phyloP scores from a whole-genome alignment of 2,797 vertebrate species.

The Chaunax sp. region DNA sequence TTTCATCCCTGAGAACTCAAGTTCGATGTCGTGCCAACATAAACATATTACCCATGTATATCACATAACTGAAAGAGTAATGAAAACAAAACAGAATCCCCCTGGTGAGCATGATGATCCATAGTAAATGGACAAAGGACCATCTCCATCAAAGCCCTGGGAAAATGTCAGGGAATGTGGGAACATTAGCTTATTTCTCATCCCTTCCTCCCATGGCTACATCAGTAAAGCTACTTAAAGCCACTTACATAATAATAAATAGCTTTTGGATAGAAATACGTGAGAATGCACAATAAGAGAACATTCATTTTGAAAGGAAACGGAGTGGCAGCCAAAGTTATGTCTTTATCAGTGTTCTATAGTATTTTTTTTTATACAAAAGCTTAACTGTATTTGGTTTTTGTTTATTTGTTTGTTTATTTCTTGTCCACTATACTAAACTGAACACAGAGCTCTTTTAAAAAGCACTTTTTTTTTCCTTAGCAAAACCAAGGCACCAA shows the following conservation, averaged over 20 bases:
- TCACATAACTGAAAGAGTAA: constrained; percentile 39
- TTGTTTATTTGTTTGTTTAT: no score
- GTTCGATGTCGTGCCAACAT: constrained; percentile 31
- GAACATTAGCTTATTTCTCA: constrained; percentile 27
- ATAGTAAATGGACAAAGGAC: constrained; percentile 27
- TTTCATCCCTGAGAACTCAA: constrained; percentile 44
- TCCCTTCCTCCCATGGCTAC: constrained; percentile 11
- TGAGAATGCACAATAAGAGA: background rate
- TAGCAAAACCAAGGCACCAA: no score
- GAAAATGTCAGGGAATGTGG: constrained; percentile 47
- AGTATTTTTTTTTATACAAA: background rate
- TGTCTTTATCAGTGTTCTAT: background rate
- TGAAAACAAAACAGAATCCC: constrained; percentile 46
- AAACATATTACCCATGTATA: constrained; percentile 58
- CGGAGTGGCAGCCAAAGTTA: background rate
- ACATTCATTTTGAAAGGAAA: background rate
- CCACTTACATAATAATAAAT: constrained; percentile 10
- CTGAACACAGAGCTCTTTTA: constrained; percentile 6
- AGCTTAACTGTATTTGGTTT: no score
- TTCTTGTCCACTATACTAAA: constrained; percentile 1
- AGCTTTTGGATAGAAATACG: background rate
- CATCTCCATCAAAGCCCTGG: constrained; percentile 50
- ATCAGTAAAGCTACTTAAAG: constrained; percentile 20
- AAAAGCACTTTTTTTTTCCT: constrained; percentile 10
- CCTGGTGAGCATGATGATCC: constrained; percentile 36